Base-by-base conservation (phyloP, 1,140 invertebrate species). In the Condylostylus longicornis region DNA sequence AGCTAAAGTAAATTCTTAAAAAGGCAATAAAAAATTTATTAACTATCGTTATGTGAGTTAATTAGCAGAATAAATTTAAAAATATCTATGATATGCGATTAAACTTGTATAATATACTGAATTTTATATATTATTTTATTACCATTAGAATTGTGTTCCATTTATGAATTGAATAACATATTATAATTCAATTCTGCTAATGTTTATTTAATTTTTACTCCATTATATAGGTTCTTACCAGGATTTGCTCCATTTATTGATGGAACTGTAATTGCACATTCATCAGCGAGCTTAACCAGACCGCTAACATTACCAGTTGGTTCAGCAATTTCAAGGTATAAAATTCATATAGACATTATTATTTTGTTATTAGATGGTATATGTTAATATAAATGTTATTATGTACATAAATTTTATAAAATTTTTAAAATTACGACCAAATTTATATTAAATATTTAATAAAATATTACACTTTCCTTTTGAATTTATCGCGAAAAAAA, bases 171-270 rank as follows among this genome's bases (percentile, higher is more conserved):
- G n/a, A n/a, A n/a, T n/a, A n/a, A n/a, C 32, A 33, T 22, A 22
- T 33, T 18, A 20, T 12, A 7, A 28, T 25, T 28, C 9, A 12
- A 34, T 21, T 1, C n/a, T n/a, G 10, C 28, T 19, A 30, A 8
- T 30, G 36, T 13, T 5, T 18, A 28, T 29, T 34, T 37, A 25
- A 38, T 18, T 19, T 32, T 21, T 13, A 19, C 29, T 38, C 31
- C 19, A 38, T 33, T 35, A 12, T 14, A 9, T 14, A 67, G 75
- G 43, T 88, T 89, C 57, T 69, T 88, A 13, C 79, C 82, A 13
- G 82, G 84, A 10, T 89, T 90, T 51, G 87, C 85, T 12, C 87
- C 87, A 4, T 87, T 88, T 50, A 72, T 88, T 40, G 87, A 90
- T 62, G 83, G 84, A 13, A 79, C 80, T 18, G 79, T 84, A 40